phyloP scores from a whole-genome alignment of 2,797 vertebrate species.

The Geotrypetes seraphini region DNA sequence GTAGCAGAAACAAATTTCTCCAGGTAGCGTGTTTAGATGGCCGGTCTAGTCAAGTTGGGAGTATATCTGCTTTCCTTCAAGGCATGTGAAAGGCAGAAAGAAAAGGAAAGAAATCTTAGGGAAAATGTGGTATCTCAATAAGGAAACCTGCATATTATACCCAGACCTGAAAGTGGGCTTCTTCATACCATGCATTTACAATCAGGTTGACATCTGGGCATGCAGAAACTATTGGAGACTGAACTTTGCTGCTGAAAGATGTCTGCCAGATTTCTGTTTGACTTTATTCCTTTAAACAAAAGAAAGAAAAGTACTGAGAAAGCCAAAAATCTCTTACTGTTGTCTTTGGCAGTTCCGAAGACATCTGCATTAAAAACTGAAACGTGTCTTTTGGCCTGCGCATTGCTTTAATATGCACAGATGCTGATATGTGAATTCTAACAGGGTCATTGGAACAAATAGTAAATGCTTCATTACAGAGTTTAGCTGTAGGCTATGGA shows the following conservation, averaged over 20 bases:
- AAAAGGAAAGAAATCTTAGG: too few relatives aligned
- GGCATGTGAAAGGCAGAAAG: too few relatives aligned
- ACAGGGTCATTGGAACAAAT: not conserved
- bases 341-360: constrained; percentile 8
- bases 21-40: too few relatives aligned
- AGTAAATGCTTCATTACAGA: not conserved
- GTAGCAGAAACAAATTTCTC: too few relatives aligned
- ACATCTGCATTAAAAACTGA: not conserved
- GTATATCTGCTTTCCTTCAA: too few relatives aligned
- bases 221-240: not conserved
- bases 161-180: not conserved
- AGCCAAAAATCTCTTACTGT: not conserved
- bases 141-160: too few relatives aligned
- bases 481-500: too few relatives aligned
- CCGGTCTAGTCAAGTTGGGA: too few relatives aligned
- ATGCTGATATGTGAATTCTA: not conserved
- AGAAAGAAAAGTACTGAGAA: not conserved
- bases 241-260: not conserved
- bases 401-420: not conserved
- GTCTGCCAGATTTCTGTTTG: not conserved
- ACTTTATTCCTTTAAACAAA: not conserved
- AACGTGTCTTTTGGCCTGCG: not conserved
- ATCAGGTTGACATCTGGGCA: constrained; percentile 2
- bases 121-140: too few relatives aligned
- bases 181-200: constrained; percentile 6